Evolutionary conservation across 2,797 vertebrate species (phyloP).

Genomic region (Triplophysa yarkandensis): DNA sequence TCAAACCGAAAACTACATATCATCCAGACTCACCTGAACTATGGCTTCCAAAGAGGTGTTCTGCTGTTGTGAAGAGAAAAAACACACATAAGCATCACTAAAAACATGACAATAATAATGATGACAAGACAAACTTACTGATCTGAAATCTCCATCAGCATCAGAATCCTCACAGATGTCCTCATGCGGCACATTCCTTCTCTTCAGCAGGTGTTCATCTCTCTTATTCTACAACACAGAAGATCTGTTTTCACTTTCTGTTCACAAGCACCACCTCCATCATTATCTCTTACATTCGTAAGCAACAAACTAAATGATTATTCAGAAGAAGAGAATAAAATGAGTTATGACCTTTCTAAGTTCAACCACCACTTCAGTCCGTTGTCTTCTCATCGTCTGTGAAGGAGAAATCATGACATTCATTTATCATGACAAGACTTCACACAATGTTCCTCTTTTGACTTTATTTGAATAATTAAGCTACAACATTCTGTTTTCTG

Average conservation of each 20-base stretch:
- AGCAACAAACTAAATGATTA: not conserved
- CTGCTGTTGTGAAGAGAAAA: conserved; percentile 80
- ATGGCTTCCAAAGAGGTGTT: conserved; percentile 99
- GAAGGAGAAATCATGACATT: not conserved
- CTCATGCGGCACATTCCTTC: conserved; percentile 96
- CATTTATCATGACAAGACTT: not conserved
- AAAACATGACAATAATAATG: not conserved
- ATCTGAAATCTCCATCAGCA: conserved; percentile 93
- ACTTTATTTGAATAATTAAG: too few species aligned
- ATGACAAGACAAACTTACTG: conserved; percentile 73
- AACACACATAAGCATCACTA: conserved; percentile 21
- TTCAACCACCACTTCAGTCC: conserved; percentile 98
- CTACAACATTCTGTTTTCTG: too few species aligned
- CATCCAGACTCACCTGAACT: conserved; percentile 87
- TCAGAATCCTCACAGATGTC: conserved; percentile 97
- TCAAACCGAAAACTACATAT: not conserved
- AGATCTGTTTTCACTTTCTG: not conserved
- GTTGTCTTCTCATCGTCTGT: conserved; percentile 98
- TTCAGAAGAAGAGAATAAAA: too few species aligned
- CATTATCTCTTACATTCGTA: not conserved
- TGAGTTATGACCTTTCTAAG: conserved; percentile 90
- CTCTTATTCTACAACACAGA: conserved; percentile 86
- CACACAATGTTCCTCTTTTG: too few species aligned
- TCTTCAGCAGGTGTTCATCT: conserved; percentile 97
- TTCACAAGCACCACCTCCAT: not conserved